Evolutionary conservation across 1,140 invertebrate species (phyloP).

Genomic region (Acyrthosiphon pisum): DNA sequence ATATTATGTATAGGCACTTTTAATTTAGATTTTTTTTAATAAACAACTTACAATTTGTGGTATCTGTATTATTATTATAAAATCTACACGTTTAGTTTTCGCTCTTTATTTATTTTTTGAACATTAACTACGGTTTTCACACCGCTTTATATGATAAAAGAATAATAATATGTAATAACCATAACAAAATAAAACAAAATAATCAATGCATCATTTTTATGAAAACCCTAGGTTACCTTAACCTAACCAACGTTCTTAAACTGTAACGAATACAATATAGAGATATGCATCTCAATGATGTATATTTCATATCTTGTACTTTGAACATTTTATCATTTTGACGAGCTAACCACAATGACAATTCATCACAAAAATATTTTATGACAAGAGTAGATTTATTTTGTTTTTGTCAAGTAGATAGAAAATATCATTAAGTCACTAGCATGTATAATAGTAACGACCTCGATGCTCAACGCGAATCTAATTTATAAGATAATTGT

Average conservation of each 20-base stretch:
- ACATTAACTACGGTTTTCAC: neutral
- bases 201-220: neutral
- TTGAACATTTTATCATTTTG: neutral
- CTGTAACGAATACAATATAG: too few species aligned
- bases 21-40: too few species aligned
- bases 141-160: neutral
- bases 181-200: neutral
- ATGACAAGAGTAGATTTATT: neutral
- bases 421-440: neutral
- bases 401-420: neutral
- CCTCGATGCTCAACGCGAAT: neutral
- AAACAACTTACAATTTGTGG: neutral
- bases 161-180: neutral
- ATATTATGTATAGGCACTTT: too few species aligned
- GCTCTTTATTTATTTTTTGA: neutral
- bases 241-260: too few species aligned
- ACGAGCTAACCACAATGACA: neutral
- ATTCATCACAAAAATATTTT: neutral
- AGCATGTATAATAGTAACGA: neutral
- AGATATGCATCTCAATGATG: neutral
- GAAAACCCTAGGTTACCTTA: neutral
- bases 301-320: neutral
- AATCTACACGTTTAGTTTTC: neutral
- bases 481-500: neutral
- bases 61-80: neutral